Base-by-base conservation (phyloP, 2,888 invertebrate species). In the Unio delphinus region DNA sequence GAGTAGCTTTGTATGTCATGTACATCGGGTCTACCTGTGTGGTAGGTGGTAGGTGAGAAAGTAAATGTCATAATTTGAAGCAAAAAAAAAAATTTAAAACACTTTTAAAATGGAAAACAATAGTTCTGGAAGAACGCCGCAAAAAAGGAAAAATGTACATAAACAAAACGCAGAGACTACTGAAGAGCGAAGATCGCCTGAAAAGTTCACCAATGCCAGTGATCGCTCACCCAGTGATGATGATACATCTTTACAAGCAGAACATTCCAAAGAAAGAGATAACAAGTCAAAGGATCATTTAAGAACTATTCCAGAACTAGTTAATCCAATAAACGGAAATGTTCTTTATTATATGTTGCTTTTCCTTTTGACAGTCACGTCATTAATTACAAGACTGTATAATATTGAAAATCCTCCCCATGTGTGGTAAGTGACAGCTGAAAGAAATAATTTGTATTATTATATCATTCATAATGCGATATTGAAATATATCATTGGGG, bases 361-460 rank as follows among this genome's bases (percentile, higher is more conserved):
- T 45, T 11, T 72, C 28, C 59, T 82, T 28, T 69, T 85, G 54
- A 78, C 81, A 20, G 55, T 76, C 4, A 61, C 94, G 63, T 94
- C 96, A 55, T 91, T 94, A 79, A 90, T 92, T 55, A 96, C 96
- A 17, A 92, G 97, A 84, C 95, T 95, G 90, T 95, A 97, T 87
- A 96, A 95, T 92, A 95, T 98, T 59, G 92, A 94, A 30, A 94
- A 96, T 87, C 98, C 98, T 3, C 94, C 95, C 90, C 97, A 97
- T 93, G 95, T 98, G 45, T 98, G 97, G 97, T 96, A 92, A 92
- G 79, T 78, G 55, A 15, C 11, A 15, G 20, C 11, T 59, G 8
- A 45, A 11, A 34, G 34, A 34, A 8, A 34, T 34, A 34, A 8
- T 34, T 8, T 34, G 34, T 34, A 34, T 34, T 34, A 7, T 7